Conservation (phyloP, 2,797 vertebrate species). For the Sebastes trivittatus region DNA sequence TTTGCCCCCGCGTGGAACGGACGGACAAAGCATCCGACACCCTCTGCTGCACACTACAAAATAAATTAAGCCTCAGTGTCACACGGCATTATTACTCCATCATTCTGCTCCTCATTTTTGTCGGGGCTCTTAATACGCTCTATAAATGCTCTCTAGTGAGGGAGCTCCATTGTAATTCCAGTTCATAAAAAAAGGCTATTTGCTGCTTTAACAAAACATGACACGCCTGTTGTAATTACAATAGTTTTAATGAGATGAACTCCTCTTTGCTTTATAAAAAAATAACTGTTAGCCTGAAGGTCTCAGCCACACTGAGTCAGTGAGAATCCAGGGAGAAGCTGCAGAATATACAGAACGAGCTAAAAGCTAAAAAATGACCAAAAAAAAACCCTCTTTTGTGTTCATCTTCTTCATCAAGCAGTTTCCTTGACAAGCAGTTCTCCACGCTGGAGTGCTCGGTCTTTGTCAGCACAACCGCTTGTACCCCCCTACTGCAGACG, state of each 20-base stretch:
- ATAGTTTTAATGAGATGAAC: conserved; percentile 52
- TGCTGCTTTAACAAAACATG: conserved; percentile 44
- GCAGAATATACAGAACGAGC: background rate
- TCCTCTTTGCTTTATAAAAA: conserved; percentile 24
- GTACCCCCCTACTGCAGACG: conserved; percentile 34
- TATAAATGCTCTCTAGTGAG: conserved; percentile 21
- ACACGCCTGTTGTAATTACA: conserved; percentile 47
- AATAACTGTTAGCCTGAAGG: conserved; percentile 21
- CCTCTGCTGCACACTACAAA: conserved; percentile 33
- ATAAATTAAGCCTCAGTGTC: conserved; percentile 33
- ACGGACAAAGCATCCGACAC: conserved; percentile 30
- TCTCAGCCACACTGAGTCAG: conserved; percentile 18
- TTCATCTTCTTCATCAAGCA: conserved; percentile 54
- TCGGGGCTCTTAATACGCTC: conserved; percentile 22
- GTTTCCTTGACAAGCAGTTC: conserved; percentile 63
- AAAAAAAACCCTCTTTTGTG: background rate
- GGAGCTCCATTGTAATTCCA: conserved; percentile 19
- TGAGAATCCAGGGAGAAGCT: conserved; percentile 18
- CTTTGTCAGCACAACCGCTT: conserved; percentile 69
- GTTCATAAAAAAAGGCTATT: conserved; percentile 30
- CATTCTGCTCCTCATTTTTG: conserved; percentile 28
- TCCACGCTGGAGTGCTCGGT: conserved; percentile 54
- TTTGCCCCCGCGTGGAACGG: conserved; percentile 40
- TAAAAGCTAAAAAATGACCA: background rate
- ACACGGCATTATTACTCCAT: conserved; percentile 43